Base-by-base conservation (phyloP, 2,113 vertebrate species). In the Ascaphus truei region DNA sequence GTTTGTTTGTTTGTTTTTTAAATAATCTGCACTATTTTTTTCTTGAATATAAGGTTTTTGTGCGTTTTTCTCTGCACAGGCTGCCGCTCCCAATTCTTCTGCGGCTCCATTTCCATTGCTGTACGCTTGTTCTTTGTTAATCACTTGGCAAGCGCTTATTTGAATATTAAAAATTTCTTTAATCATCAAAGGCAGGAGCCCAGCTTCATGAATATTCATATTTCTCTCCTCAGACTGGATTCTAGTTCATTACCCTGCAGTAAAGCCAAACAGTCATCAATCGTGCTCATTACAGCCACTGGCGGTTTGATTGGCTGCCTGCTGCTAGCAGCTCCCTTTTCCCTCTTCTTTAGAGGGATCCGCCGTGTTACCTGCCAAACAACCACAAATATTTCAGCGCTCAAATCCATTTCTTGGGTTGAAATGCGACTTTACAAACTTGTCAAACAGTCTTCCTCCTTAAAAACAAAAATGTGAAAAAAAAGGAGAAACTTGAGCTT, bases 141-240 rank as follows among this genome's bases (percentile, higher is more conserved):
- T 98, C 94, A 98, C 93, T 98, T 94, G 95, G 93, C 95, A 94
- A 94, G 93, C 92, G 90, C 93, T 95, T 95, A 97, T 98, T 96
- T 98, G 95, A 98, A 98, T 98, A 97, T 98, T 97, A 97, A 95
- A 95, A 96, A 96, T 96, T 95, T 93, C 93, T 97, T 98, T 96
- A 97, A 98, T 98, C 95, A 97, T 98, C 95, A 98, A 98, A 98
- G 95, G 92, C 95, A 96, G 93, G 88, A 92, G 89, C 89, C 84
- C 88, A 92, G 92, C 84, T 91, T 96, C 95, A 98, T 97, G 95
- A 94, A 98, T 98, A 97, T 98, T 98, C 95, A 97, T 96, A 94
- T 92, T 90, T 85, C 86, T 90, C 80, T 86, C 84, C 91, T 88
- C 86, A 88, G 92, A 91, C 90, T 91, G 89, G 87, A 94, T 95